A percentile compares a stretch with the other conserved stretches of the same genome.
These are phyloP conservation scores for Laupala kohalensis DNA, from an alignment of 1,140 invertebrate species.

Conservation along the genomic window DNA sequence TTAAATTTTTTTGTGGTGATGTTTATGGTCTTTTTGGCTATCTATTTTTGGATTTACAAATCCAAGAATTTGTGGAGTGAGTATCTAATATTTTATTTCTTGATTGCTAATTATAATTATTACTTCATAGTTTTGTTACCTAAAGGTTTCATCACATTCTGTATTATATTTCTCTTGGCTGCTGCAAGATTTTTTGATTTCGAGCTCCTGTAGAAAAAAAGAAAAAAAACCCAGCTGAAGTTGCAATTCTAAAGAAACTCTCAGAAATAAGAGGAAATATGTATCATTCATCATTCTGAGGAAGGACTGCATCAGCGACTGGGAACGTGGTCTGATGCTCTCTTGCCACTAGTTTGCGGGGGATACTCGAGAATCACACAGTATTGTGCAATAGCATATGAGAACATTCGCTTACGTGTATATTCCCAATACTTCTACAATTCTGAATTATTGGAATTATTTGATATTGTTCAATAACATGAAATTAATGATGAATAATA, in stretches of 20 bases:
- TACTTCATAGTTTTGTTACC: not conserved
- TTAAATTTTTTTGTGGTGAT: slow-evolving; percentile 81
- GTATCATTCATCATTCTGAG: too few species aligned
- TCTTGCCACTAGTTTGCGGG: too few species aligned
- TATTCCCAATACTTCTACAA: too few species aligned
- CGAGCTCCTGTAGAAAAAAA: not conserved
- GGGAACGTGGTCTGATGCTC: too few species aligned
- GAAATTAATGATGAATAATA: too few species aligned
- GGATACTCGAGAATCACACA: too few species aligned
- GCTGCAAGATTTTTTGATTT: not conserved
- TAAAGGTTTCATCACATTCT: slow-evolving; percentile 2
- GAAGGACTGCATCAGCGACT: too few species aligned
- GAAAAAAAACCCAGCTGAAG: not conserved
- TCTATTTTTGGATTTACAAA: slow-evolving; percentile 76
- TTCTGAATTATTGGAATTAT: too few species aligned
- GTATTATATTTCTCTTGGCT: not conserved
- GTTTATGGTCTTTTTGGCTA: slow-evolving; percentile 91
- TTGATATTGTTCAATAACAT: too few species aligned
- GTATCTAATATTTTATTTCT: slow-evolving; percentile 25
- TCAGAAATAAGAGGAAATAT: too few species aligned
- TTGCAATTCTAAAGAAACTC: not conserved
- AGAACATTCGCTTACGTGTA: too few species aligned
- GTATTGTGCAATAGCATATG: too few species aligned
- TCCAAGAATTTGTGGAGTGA: slow-evolving; percentile 77
- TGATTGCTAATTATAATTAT: not conserved